Percentiles rank a stretch among this genome's conserved stretches.
phyloP scores from a whole-genome alignment of 2,888 invertebrate species.

The Lepidocyrtoides sp. region DNA sequence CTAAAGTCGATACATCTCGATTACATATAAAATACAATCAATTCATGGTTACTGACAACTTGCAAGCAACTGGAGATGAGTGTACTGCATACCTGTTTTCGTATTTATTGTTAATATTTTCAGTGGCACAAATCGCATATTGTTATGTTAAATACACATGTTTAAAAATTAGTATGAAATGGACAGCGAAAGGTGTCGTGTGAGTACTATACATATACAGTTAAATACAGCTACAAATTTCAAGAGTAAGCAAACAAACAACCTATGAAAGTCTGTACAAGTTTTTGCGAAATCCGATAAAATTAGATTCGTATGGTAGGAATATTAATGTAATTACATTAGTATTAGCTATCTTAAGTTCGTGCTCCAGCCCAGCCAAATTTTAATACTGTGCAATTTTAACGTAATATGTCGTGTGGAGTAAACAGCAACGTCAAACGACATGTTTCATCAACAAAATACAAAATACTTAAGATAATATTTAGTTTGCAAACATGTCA shows the following conservation, averaged over 20 bases:
- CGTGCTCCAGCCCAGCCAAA: slow-evolving; percentile 21
- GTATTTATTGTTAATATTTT: slow-evolving; percentile 33
- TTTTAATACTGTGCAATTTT: slow-evolving; percentile 3
- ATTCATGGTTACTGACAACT: slow-evolving; percentile 17
- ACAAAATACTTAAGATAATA: not conserved
- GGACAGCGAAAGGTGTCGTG: not conserved
- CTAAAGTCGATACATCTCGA: not conserved
- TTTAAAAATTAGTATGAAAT: not conserved
- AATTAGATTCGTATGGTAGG: slow-evolving; percentile 10
- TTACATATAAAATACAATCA: slow-evolving; percentile 13
- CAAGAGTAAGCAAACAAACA: not conserved
- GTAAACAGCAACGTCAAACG: not conserved
- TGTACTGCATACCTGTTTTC: slow-evolving; percentile 33
- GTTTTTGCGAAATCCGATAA: slow-evolving; percentile 1
- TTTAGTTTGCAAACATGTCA: not conserved
- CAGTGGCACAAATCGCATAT: slow-evolving; percentile 26
- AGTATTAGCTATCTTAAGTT: not conserved
- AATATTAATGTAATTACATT: not conserved
- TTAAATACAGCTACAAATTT: not conserved
- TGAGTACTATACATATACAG: not conserved
- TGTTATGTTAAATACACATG: slow-evolving; percentile 15
- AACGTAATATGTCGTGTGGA: not conserved
- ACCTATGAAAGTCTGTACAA: slow-evolving; percentile 35
- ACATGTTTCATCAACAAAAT: not conserved
- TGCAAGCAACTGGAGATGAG: slow-evolving; percentile 18